A percentile compares a stretch with the other conserved stretches of the same genome.
phyloP scores from a whole-genome alignment of 2,888 invertebrate genomes.

The Clunio marinus region DNA sequence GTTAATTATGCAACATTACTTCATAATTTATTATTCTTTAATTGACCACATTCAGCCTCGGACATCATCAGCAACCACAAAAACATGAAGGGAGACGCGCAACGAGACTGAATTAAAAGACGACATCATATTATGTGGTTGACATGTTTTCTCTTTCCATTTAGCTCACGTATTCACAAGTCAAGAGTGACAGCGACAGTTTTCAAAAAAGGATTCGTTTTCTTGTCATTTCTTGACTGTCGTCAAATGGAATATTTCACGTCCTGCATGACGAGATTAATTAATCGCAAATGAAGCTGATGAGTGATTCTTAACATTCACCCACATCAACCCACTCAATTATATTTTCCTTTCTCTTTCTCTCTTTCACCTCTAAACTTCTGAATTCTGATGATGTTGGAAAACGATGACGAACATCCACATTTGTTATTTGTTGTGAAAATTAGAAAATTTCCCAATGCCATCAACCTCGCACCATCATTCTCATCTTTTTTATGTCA shows the following conservation, averaged over 20 bases:
- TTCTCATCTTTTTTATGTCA: conserved; percentile 7
- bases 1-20: conserved; percentile 17
- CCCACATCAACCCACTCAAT: not conserved
- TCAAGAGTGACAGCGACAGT: conserved; percentile 15
- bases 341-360: not conserved
- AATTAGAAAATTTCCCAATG: not conserved
- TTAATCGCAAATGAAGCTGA: conserved; percentile 34
- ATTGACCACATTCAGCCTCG: conserved; percentile 17
- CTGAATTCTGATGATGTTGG: too few relatives aligned
- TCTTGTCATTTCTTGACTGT: conserved; percentile 6
- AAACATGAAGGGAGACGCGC: not conserved
- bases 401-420: not conserved
- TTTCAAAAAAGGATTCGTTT: conserved; percentile 9
- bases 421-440: not conserved
- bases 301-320: conserved; percentile 12
- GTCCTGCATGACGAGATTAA: conserved; percentile 35
- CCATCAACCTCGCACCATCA: not conserved
- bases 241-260: conserved; percentile 12
- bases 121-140: conserved; percentile 23
- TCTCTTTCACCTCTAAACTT: not conserved
- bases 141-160: conserved; percentile 29
- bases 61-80: not conserved
- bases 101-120: conserved; percentile 16
- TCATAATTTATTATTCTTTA: conserved; percentile 15
- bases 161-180: conserved; percentile 36